Conservation (phyloP, 2,888 invertebrate genomes). For the Lycocerus yunnanus region DNA sequence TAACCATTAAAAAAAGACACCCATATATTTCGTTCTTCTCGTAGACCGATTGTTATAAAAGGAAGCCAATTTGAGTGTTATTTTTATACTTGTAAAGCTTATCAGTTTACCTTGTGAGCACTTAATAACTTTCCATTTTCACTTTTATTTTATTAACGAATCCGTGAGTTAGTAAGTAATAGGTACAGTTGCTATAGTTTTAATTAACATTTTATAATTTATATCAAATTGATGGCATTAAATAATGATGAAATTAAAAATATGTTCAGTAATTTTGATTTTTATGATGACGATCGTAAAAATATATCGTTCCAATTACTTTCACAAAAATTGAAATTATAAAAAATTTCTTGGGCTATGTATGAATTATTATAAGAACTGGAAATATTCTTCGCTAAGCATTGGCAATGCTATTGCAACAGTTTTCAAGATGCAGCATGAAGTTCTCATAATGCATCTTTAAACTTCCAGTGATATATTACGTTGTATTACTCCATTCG, state of each 20-base stretch:
- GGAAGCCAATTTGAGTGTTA: neutral
- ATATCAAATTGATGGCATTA: neutral
- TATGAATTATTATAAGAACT: neutral
- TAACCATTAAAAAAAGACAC: neutral
- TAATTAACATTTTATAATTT: neutral
- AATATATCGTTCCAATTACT: neutral
- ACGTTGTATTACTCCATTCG: neutral
- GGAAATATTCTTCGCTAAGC: no score
- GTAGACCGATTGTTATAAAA: neutral
- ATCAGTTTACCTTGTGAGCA: neutral
- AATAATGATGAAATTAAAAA: neutral
- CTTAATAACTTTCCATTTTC: neutral
- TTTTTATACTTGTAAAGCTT: neutral
- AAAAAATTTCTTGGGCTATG: neutral
- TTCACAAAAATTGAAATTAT: neutral
- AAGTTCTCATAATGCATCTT: neutral
- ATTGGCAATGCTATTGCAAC: neutral
- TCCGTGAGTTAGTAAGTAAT: neutral
- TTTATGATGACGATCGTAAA: neutral
- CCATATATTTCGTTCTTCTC: neutral
- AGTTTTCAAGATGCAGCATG: neutral
- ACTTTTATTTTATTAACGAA: neutral
- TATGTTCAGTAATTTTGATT: neutral
- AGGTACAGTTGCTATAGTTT: neutral
- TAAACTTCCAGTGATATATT: neutral